phyloP scores from a whole-genome alignment of 2,113 vertebrate species.

The Rhodinocichla rosea region DNA sequence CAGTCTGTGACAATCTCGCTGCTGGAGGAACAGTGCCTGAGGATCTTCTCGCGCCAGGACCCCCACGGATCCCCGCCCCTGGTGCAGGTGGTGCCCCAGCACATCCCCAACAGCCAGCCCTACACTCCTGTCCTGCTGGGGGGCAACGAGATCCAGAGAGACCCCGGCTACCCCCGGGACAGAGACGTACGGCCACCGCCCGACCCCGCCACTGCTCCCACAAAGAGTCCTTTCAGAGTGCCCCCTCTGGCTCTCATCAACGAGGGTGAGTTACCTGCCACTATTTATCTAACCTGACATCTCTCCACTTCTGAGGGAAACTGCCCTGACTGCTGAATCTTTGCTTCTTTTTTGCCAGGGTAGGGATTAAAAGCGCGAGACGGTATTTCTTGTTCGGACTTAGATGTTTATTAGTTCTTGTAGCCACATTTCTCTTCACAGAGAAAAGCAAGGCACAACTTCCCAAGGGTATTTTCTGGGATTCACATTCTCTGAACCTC shows the following conservation, averaged over 20 bases:
- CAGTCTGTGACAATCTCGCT: conserved; percentile 89
- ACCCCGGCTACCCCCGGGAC: conserved; percentile 82
- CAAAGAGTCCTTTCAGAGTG: conserved; percentile 76
- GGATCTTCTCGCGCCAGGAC: conserved; percentile 81
- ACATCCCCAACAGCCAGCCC: conserved; percentile 83
- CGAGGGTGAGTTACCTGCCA: conserved; percentile 77
- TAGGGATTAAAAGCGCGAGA: not conserved
- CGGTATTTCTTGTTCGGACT: not conserved
- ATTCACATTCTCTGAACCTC: too few relatives aligned
- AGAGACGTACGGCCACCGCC: conserved; percentile 76
- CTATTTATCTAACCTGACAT: not conserved
- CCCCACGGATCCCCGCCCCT: conserved; percentile 85
- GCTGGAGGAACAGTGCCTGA: conserved; percentile 91
- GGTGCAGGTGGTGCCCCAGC: conserved; percentile 92
- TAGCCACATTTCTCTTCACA: too few relatives aligned
- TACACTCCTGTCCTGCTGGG: conserved; percentile 74
- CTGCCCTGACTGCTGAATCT: not conserved
- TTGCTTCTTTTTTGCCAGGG: not conserved
- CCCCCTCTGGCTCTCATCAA: conserved; percentile 88
- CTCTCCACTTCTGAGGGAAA: not conserved
- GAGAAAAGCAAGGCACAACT: too few relatives aligned
- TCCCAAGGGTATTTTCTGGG: too few relatives aligned
- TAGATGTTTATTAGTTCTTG: not conserved
- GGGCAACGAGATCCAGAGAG: conserved; percentile 92
- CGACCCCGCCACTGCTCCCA: conserved; percentile 79